Base-by-base conservation (phyloP, 2,797 vertebrate species). In the Phalloptychus januarius region DNA sequence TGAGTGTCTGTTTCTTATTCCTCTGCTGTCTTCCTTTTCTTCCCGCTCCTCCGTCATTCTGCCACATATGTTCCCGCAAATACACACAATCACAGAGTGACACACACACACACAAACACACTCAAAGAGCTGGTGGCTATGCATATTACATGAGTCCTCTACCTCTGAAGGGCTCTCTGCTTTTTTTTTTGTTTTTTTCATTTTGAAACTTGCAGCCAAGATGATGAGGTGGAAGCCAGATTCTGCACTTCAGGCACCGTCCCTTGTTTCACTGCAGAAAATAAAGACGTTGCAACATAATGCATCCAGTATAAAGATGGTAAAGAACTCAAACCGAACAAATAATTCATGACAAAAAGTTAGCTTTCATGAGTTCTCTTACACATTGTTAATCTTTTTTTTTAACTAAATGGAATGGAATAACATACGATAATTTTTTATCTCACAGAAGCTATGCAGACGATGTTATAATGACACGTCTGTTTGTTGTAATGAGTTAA, bases 71-170 rank as follows among this genome's bases (percentile, higher is more conserved):
- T 79, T 72, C 73, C 67, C 63, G 74, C 75, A 80, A 79, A 83
- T 71, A 75, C 76, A 82, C 82, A 85, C 74, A 75, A 72, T 63
- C 38, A 65, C 82, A 45, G 63, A 72, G 75, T 72, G 4, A 28
- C 74, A 74, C 82, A 80, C 82, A 77, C 75, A 82, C 56, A 83
- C 88, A 80, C 25, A 84, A 54, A 84, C 88, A 81, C 85, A 82
- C 82, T 83, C 83, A 84, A 82, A 88, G 83, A 80, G 82, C 38
- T 77, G 75, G 82, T 78, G 83, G 79, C 80, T 79, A 94, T 94
- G 87, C 91, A 94, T 94, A 92, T 93, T 93, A 76, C 92, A 94
- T 93, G 93, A 94, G 91, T 85, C 79, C 88, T 91, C 87, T 87
- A 91, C 89, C 81, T 92, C 90, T 86, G 88, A 92, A 90, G 89